These are phyloP conservation scores for Drosophila crucigera DNA, from an alignment of 2,888 invertebrate species.

Conservation along the genomic window DNA sequence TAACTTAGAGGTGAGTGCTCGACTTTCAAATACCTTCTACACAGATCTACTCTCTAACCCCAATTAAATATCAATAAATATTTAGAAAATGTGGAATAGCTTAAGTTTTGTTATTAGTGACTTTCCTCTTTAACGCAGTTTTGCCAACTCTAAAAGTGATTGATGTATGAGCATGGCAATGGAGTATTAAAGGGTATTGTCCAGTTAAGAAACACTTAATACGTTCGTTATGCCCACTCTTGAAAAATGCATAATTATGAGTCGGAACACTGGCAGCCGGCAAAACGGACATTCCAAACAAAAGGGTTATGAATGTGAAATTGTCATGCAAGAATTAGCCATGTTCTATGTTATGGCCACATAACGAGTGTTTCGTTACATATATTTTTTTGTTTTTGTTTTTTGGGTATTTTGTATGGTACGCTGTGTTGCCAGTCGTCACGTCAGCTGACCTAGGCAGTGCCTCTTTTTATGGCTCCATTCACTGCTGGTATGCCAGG, in stretches of 20 bases:
- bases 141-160: neutral
- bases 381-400: constrained; percentile 20
- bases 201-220: neutral
- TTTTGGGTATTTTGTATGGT: constrained; percentile 18
- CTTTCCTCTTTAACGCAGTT: neutral
- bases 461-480: constrained; percentile 62
- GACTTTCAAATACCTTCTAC: constrained; percentile 9
- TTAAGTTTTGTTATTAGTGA: neutral
- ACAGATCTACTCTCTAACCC: neutral
- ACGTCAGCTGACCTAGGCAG: constrained; percentile 62
- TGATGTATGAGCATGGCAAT: neutral
- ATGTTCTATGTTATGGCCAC: constrained; percentile 75
- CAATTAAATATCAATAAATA: neutral
- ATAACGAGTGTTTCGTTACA: constrained; percentile 70
- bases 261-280: constrained; percentile 61
- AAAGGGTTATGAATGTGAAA: constrained; percentile 84
- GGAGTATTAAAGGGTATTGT: neutral
- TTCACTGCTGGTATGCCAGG: constrained; percentile 58
- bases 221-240: neutral
- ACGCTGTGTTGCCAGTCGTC: constrained; percentile 63
- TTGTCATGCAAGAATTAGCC: constrained; percentile 85
- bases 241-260: constrained; percentile 67
- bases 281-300: constrained; percentile 55
- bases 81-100: neutral
- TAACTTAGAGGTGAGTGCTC: neutral